Percentiles rank a stretch among this genome's conserved stretches.
phyloP scores from a whole-genome alignment of 2,113 vertebrate genomes.

The Cettia cetti region DNA sequence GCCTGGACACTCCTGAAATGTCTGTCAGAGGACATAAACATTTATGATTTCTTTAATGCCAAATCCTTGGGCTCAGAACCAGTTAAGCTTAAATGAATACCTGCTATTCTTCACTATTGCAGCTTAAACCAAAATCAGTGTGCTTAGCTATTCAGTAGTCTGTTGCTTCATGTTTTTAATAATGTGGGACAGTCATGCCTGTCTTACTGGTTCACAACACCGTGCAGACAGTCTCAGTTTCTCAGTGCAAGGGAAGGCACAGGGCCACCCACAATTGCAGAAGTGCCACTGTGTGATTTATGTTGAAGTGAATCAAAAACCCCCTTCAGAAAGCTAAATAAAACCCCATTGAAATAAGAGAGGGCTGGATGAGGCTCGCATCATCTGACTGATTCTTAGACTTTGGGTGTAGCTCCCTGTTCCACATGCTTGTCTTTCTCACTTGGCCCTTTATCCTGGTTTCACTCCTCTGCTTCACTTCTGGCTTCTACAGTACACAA shows the following conservation, averaged over 20 bases:
- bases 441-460: not conserved
- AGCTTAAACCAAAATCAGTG: not conserved
- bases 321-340: not conserved
- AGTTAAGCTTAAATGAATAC: not conserved
- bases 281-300: not conserved
- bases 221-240: not conserved
- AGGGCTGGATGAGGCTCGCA: not conserved
- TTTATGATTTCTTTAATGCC: not conserved
- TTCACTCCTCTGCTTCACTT: not conserved
- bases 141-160: not conserved
- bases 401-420: not conserved
- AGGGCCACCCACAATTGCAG: not conserved
- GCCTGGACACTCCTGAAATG: not conserved
- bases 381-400: not conserved
- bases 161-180: not conserved
- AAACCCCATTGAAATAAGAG: not conserved
- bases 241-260: not conserved
- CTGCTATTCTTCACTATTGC: not conserved
- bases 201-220: not conserved
- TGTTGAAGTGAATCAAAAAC: not conserved
- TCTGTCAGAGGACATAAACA: slow-evolving; percentile 12
- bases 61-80: not conserved
- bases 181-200: not conserved
- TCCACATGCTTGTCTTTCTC: not conserved
- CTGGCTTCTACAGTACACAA: not conserved